Evolutionary conservation across 2,113 vertebrate species (phyloP).

Genomic region (Illadopsis cleaveri): DNA sequence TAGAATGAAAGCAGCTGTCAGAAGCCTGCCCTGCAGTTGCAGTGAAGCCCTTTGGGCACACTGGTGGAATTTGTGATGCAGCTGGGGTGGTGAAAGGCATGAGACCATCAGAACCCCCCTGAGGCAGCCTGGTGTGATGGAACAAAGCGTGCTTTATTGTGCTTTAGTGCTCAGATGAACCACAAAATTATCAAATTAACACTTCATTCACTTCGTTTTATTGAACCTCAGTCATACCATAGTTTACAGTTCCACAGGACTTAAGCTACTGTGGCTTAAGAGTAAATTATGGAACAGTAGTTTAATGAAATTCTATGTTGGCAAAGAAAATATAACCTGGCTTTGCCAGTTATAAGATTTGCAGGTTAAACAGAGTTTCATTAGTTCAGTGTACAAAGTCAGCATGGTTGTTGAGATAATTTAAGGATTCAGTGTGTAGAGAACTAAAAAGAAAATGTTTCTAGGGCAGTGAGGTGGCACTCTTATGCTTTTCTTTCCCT

Average conservation of each 20-base stretch:
- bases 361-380: not conserved
- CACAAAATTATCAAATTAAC: constrained; percentile 36
- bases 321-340: not conserved
- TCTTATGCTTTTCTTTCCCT: not conserved
- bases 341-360: not conserved
- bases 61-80: not conserved
- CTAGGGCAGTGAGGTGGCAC: not conserved
- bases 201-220: not conserved
- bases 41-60: not conserved
- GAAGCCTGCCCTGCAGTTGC: not conserved
- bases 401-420: not conserved
- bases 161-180: not conserved
- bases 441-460: not conserved
- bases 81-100: not conserved
- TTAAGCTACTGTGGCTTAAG: not conserved
- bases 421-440: not conserved
- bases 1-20: not conserved
- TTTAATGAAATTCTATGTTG: not conserved
- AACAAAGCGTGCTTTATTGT: not conserved
- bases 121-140: not conserved
- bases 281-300: not conserved
- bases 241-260: not conserved
- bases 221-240: not conserved
- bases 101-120: not conserved
- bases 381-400: not conserved